phyloP scores from a whole-genome alignment of 1,140 invertebrate genomes.

The Polypedilum vanderplanki region DNA sequence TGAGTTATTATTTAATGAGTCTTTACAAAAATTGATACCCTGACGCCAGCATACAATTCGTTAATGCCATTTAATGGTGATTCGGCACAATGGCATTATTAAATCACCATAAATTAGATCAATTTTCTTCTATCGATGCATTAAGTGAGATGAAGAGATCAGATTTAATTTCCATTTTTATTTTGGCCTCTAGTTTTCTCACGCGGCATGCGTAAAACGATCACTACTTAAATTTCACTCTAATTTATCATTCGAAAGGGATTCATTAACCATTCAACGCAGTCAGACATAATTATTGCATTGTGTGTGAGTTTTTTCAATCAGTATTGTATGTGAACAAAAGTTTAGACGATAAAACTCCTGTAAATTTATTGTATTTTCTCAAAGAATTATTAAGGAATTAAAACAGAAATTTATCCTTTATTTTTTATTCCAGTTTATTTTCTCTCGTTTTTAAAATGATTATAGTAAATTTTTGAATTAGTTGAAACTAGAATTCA shows the following conservation, averaged over 20 bases:
- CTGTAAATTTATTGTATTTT: no score
- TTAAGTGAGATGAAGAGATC: not conserved
- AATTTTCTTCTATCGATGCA: constrained; percentile 11
- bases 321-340: not conserved
- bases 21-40: constrained; percentile 9
- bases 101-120: constrained; percentile 19
- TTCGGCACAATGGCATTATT: constrained; percentile 11
- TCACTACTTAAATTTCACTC: not conserved
- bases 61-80: constrained; percentile 13
- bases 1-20: constrained; percentile 14
- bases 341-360: not conserved
- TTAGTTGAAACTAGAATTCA: no score
- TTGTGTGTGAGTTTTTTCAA: not conserved
- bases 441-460: no score
- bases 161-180: constrained; percentile 13
- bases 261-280: not conserved
- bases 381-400: no score
- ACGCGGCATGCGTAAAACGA: not conserved
- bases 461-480: no score
- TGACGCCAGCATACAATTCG: not conserved
- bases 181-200: not conserved
- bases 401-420: no score
- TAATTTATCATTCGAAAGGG: not conserved
- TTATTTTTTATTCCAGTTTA: no score
- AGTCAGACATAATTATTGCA: no score